Base-by-base conservation (phyloP, 2,888 invertebrate genomes). In the Apotomis capreana region DNA sequence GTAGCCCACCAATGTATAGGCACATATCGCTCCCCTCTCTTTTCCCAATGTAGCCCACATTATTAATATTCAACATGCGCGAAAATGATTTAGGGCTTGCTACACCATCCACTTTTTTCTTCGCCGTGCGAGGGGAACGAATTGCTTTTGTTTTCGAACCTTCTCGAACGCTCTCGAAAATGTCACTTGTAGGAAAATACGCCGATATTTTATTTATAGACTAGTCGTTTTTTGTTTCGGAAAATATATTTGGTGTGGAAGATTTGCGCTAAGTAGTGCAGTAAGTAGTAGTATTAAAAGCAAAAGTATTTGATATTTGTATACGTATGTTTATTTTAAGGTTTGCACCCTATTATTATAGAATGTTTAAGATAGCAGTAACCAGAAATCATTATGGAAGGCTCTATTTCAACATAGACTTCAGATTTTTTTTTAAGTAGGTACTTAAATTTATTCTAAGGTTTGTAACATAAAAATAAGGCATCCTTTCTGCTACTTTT, bases 21-120 rank as follows among this genome's bases (percentile, higher is more conserved):
- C 74, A 75, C 54, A 74, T 68, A 63, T 68, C 76, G 63, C 57
- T 69, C 74, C 70, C 74, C 75, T 76, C 74, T 76, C 77, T 76
- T 76, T 74, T 74, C 59, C 76, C 71, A 51, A 75, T 75, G 71
- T 64, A 74, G 75, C 74, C 81, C 81, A 76, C 80, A 82, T 84
- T 86, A 85, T 88, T 87, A 87, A 88, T 87, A 88, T 87, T 87
- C 87, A 87, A 80, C 82, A 84, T 82, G 86, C 81, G 85, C 76
- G 81, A 84, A 87, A 83, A 88, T 87, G 87, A 88, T 87, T 85
- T 85, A 88, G 76, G 74, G 76, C 78, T 77, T 75, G 76, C 78
- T 76, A 78, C 78, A 74, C 77, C 76, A 74, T 73, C 72, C 74
- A 76, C 73, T 76, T 78, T 77, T 74, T 75, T 74, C 68, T 67